These are phyloP conservation scores for Drosophila conformis DNA, from an alignment of 2,888 invertebrate genomes.

Conservation along the genomic window DNA sequence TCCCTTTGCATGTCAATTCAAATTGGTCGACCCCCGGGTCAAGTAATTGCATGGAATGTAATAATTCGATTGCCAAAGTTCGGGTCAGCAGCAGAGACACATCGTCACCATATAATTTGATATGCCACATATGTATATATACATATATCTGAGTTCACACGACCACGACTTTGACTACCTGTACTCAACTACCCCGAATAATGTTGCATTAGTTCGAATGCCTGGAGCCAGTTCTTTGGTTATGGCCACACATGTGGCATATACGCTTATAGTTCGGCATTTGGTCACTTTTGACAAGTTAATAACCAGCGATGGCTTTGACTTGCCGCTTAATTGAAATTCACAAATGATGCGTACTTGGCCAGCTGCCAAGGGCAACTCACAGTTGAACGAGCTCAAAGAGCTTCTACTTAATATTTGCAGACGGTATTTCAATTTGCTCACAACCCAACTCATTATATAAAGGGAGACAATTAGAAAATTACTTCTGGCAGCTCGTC, in stretches of 20 bases:
- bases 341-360: slow-evolving; percentile 15
- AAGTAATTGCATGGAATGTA: slow-evolving; percentile 32
- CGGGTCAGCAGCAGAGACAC: not conserved
- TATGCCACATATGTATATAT: slow-evolving; percentile 12
- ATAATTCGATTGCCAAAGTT: slow-evolving; percentile 40
- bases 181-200: not conserved
- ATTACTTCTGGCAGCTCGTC: not conserved
- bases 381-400: slow-evolving; percentile 14
- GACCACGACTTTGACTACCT: slow-evolving; percentile 2
- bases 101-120: slow-evolving; percentile 24
- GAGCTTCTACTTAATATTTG: not conserved
- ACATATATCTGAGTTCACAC: not conserved
- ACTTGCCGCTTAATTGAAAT: slow-evolving; percentile 28
- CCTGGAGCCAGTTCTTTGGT: slow-evolving; percentile 7
- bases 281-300: slow-evolving; percentile 31
- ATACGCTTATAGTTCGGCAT: slow-evolving; percentile 1
- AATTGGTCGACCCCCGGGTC: slow-evolving; percentile 6
- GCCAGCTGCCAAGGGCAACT: slow-evolving; percentile 13
- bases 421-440: not conserved
- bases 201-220: slow-evolving; percentile 32
- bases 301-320: slow-evolving; percentile 20
- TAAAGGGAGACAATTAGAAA: not conserved
- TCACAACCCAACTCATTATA: not conserved
- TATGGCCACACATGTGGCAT: not conserved
- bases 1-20: slow-evolving; percentile 14